phyloP scores from a whole-genome alignment of 1,140 invertebrate species.

The Saccostrea cuccullata region DNA sequence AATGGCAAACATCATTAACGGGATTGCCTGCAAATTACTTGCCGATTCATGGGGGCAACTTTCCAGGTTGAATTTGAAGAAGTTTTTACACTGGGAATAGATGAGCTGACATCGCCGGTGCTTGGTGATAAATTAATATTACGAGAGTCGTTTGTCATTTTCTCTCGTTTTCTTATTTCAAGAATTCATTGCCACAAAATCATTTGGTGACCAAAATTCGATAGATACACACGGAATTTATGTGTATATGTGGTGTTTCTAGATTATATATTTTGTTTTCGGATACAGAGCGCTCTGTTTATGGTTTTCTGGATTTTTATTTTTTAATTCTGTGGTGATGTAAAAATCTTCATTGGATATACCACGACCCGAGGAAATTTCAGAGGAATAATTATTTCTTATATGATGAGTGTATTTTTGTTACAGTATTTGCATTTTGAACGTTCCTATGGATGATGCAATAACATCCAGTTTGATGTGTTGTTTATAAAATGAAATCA shows the following conservation, averaged over 20 bases:
- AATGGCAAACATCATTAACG: conserved; percentile 33
- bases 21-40: conserved; percentile 13
- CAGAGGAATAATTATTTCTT: too few relatives aligned
- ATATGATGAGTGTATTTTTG: too few relatives aligned
- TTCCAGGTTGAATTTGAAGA: conserved; percentile 34
- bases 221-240: conserved; percentile 14
- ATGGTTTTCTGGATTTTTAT: background rate
- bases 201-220: conserved; percentile 23
- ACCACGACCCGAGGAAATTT: too few relatives aligned
- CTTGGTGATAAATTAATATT: conserved; percentile 33
- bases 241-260: background rate
- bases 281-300: background rate
- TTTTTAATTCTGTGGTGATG: background rate
- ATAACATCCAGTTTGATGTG: too few relatives aligned
- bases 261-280: too few relatives aligned
- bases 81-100: conserved; percentile 30
- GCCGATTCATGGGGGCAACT: background rate
- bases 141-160: conserved; percentile 29
- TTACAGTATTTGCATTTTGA: too few relatives aligned
- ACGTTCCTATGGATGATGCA: too few relatives aligned
- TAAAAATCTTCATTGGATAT: too few relatives aligned
- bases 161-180: conserved; percentile 16
- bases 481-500: too few relatives aligned
- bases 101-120: conserved; percentile 5
- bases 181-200: conserved; percentile 18